Evolutionary conservation across 2,888 invertebrate species (phyloP).

Genomic region (Catocala fraxini): DNA sequence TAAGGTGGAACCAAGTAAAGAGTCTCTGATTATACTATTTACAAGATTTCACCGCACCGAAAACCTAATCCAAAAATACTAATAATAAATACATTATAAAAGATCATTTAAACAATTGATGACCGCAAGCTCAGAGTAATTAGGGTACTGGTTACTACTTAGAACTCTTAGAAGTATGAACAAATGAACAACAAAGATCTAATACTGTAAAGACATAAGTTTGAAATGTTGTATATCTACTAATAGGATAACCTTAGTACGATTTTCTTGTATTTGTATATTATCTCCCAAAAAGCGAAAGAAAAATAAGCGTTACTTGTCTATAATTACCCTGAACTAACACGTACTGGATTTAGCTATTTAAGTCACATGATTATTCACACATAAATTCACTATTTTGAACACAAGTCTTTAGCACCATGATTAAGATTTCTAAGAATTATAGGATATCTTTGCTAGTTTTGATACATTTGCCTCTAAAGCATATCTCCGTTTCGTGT

Average conservation of each 20-base stretch:
- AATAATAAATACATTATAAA: slow-evolving; percentile 47
- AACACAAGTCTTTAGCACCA: slow-evolving; percentile 76
- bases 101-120: slow-evolving; percentile 33
- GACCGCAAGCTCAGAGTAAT: slow-evolving; percentile 7
- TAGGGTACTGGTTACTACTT: background rate
- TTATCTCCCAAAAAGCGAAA: too few relatives aligned
- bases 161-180: too few relatives aligned
- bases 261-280: too few relatives aligned
- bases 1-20: slow-evolving; percentile 83
- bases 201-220: too few relatives aligned
- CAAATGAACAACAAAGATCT: too few relatives aligned
- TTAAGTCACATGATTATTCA: slow-evolving; percentile 33
- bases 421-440: slow-evolving; percentile 37
- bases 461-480: slow-evolving; percentile 94
- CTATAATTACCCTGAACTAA: background rate
- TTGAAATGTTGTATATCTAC: too few relatives aligned
- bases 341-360: slow-evolving; percentile 21
- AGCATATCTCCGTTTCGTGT: slow-evolving; percentile 96
- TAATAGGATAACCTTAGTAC: too few relatives aligned
- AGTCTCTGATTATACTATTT: slow-evolving; percentile 70
- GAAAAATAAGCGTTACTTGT: background rate
- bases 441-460: slow-evolving; percentile 81
- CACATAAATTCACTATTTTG: slow-evolving; percentile 64
- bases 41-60: slow-evolving; percentile 80
- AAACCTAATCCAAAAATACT: slow-evolving; percentile 55